A percentile compares a stretch with the other conserved stretches of the same genome.
These are phyloP conservation scores for Hippoglossus stenolepis DNA, from an alignment of 2,113 vertebrate species.

Conservation along the genomic window DNA sequence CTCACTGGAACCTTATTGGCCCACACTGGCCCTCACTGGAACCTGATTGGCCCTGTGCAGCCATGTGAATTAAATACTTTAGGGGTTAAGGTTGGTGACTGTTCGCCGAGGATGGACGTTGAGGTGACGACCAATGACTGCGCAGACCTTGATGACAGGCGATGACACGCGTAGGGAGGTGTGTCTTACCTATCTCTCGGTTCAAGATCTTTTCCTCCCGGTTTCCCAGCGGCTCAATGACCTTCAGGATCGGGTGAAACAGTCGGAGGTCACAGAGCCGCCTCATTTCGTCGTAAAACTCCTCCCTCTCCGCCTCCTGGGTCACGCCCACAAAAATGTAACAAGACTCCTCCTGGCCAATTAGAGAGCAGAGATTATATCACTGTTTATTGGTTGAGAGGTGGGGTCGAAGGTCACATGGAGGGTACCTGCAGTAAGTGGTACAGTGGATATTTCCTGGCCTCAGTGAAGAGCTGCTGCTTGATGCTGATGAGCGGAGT, in stretches of 20 bases:
- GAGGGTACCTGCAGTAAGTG: constrained; percentile 81
- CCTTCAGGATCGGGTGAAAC: constrained; percentile 86
- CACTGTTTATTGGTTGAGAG: not conserved
- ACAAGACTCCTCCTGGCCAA: constrained; percentile 83
- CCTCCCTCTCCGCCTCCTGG: constrained; percentile 86
- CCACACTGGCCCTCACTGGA: too few species aligned
- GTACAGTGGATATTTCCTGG: constrained; percentile 83
- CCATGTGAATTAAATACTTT: too few species aligned
- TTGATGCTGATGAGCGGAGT: constrained; percentile 84
- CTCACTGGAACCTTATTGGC: too few species aligned
- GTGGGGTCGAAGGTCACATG: not conserved
- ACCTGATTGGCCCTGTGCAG: too few species aligned
- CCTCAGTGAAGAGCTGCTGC: constrained; percentile 84
- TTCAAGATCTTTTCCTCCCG: constrained; percentile 87
- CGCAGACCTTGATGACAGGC: not conserved
- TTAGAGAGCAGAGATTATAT: constrained; percentile 18
- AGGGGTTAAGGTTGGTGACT: too few species aligned
- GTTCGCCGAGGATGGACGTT: too few species aligned
- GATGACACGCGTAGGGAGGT: not conserved
- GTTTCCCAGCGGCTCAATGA: constrained; percentile 85
- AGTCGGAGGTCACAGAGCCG: constrained; percentile 84
- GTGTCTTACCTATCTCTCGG: constrained; percentile 80
- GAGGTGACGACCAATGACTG: not conserved
- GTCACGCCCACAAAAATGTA: constrained; percentile 88
- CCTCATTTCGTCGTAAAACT: constrained; percentile 85